Conservation (phyloP, 2,113 vertebrate genomes). For the Pungitius pungitius region DNA sequence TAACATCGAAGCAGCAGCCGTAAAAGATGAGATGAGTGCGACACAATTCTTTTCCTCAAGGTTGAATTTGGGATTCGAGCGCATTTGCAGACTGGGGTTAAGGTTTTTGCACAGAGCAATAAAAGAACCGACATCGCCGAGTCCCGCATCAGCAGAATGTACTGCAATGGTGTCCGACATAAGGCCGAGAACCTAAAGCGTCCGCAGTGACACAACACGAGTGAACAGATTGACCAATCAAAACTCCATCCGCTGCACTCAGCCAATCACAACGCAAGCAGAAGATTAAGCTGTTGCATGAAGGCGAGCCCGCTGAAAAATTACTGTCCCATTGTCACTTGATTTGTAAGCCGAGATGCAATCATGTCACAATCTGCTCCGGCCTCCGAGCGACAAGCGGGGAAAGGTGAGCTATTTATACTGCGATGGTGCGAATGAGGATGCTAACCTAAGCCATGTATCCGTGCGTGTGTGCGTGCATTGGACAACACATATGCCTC, state of each 20-base stretch:
- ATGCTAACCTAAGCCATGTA: not conserved
- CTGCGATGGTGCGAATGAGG: constrained; percentile 53
- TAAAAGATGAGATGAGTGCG: not conserved
- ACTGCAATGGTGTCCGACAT: not conserved
- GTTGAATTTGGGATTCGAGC: constrained; percentile 9
- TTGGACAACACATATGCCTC: constrained; percentile 28
- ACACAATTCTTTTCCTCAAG: not conserved
- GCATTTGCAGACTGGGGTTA: not conserved
- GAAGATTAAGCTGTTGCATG: constrained; percentile 41
- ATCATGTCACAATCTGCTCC: constrained; percentile 53
- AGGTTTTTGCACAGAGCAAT: constrained; percentile 2
- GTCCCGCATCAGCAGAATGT: constrained; percentile 13
- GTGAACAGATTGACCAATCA: constrained; percentile 66
- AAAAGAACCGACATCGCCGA: constrained; percentile 18
- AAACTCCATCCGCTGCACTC: constrained; percentile 47
- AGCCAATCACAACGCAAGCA: constrained; percentile 58
- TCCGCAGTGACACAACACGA: constrained; percentile 28
- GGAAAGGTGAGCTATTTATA: constrained; percentile 63
- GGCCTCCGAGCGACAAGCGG: constrained; percentile 58
- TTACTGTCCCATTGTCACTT: constrained; percentile 63
- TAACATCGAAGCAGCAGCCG: not conserved
- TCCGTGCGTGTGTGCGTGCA: not conserved
- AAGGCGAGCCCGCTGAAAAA: constrained; percentile 57
- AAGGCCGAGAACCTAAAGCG: constrained; percentile 31
- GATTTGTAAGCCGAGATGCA: constrained; percentile 66